phyloP scores from a whole-genome alignment of 2,888 invertebrate species.

The Xylophagus ater region DNA sequence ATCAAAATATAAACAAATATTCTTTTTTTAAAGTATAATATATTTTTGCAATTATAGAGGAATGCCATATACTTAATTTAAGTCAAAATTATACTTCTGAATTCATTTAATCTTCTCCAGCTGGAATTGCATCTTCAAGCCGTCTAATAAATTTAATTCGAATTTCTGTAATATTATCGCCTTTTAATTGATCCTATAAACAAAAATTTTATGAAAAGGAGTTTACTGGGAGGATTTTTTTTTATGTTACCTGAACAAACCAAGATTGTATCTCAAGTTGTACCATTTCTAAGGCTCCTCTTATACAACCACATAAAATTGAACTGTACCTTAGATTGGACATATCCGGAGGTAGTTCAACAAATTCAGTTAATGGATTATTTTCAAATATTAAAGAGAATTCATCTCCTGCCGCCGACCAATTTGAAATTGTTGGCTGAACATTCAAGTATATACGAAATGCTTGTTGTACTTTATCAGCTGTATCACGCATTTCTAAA shows the following conservation, averaged over 20 bases:
- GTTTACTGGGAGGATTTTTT: background rate
- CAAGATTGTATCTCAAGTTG: slow-evolving; percentile 91
- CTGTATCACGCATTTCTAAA: slow-evolving; percentile 91
- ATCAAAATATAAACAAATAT: no score
- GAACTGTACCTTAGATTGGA: slow-evolving; percentile 82
- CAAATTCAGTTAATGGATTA: slow-evolving; percentile 94
- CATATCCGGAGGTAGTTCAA: slow-evolving; percentile 81
- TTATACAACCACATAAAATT: slow-evolving; percentile 78
- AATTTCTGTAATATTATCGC: slow-evolving; percentile 87
- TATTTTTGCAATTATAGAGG: no score
- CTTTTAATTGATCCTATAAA: slow-evolving; percentile 81
- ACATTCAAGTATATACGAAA: slow-evolving; percentile 78
- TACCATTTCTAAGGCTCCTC: slow-evolving; percentile 98
- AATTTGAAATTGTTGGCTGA: slow-evolving; percentile 84
- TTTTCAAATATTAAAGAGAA: slow-evolving; percentile 91
- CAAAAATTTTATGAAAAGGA: background rate
- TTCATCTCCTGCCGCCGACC: slow-evolving; percentile 91
- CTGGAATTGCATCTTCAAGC: slow-evolving; percentile 94
- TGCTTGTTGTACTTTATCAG: slow-evolving; percentile 82
- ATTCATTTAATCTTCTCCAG: slow-evolving; percentile 92
- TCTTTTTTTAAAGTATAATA: no score
- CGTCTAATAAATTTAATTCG: slow-evolving; percentile 88
- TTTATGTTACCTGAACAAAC: slow-evolving; percentile 60
- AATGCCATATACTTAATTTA: no score
- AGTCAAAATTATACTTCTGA: no score